A percentile compares a stretch with the other conserved stretches of the same genome.
phyloP scores from a whole-genome alignment of 2,113 vertebrate genomes.

The Alces alces region DNA sequence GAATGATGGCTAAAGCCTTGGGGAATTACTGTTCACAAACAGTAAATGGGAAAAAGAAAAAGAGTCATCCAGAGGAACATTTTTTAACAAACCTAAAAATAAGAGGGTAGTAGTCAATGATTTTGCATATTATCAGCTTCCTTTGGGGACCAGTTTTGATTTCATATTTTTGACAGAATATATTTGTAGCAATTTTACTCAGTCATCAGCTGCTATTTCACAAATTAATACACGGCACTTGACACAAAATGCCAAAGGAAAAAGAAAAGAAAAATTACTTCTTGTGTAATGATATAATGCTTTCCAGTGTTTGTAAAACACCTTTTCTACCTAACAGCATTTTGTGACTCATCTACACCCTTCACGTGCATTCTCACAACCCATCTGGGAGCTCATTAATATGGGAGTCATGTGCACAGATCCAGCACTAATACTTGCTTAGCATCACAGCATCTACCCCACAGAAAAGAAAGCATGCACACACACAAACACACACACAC shows the following conservation, averaged over 20 bases:
- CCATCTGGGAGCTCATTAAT: slow-evolving; percentile 7
- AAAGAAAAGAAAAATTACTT: neutral
- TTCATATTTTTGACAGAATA: slow-evolving; percentile 35
- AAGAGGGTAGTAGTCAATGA: slow-evolving; percentile 7
- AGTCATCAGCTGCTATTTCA: neutral
- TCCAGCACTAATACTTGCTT: neutral
- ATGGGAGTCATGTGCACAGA: neutral
- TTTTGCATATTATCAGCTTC: neutral
- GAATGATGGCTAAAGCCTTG: neutral
- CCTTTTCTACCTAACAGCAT: neutral
- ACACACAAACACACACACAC: too few species aligned
- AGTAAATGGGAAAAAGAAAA: neutral
- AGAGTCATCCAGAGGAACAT: neutral
- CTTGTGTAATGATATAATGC: neutral
- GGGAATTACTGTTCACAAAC: neutral
- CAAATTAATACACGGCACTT: neutral
- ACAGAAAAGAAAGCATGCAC: neutral
- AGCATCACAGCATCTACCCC: neutral
- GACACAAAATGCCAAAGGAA: neutral
- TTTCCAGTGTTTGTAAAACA: slow-evolving; percentile 32
- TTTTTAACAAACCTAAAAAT: slow-evolving; percentile 5
- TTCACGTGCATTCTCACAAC: neutral
- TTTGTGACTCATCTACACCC: slow-evolving; percentile 7
- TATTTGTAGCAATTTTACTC: neutral
- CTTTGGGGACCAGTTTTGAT: neutral